phyloP scores from a whole-genome alignment of 1,140 invertebrate genomes.

The Eumeta japonica region DNA sequence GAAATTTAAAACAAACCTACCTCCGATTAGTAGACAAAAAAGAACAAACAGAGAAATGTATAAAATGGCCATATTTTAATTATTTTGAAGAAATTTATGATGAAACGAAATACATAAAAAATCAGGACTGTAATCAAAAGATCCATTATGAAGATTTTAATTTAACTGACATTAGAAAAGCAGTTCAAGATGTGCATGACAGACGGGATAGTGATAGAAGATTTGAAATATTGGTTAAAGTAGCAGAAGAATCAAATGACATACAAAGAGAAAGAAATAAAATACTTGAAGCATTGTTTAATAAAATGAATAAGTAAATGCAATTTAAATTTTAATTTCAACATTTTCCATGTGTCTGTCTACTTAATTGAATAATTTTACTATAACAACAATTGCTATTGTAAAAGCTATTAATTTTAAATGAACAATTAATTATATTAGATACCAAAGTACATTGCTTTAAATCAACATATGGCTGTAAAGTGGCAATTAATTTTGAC shows the following conservation, averaged over 20 bases:
- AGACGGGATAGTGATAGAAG: conserved; percentile 28
- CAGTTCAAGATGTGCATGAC: conserved; percentile 16
- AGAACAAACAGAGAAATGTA: conserved; percentile 25
- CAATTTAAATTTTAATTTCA: too few species aligned
- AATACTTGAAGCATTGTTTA: conserved; percentile 35
- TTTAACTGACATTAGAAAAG: conserved; percentile 28
- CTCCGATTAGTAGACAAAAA: conserved; percentile 35
- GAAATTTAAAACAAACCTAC: conserved; percentile 48
- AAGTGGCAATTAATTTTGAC: too few species aligned
- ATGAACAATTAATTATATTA: too few species aligned
- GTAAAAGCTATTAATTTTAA: too few species aligned
- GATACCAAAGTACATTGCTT: too few species aligned
- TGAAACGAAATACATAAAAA: conserved; percentile 5
- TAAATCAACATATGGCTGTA: too few species aligned
- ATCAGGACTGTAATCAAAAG: conserved; percentile 14
- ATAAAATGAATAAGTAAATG: conserved; percentile 13
- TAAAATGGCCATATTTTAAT: conserved; percentile 39
- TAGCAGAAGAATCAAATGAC: conserved; percentile 40
- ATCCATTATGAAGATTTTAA: conserved; percentile 21
- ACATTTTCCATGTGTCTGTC: too few species aligned
- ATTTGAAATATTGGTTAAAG: conserved; percentile 33
- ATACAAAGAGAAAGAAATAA: conserved; percentile 46
- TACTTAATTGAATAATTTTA: too few species aligned
- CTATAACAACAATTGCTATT: too few species aligned
- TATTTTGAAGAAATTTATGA: conserved; percentile 47